Evolutionary conservation across 2,888 invertebrate species (phyloP).

Genomic region (Deilephila porcellus): DNA sequence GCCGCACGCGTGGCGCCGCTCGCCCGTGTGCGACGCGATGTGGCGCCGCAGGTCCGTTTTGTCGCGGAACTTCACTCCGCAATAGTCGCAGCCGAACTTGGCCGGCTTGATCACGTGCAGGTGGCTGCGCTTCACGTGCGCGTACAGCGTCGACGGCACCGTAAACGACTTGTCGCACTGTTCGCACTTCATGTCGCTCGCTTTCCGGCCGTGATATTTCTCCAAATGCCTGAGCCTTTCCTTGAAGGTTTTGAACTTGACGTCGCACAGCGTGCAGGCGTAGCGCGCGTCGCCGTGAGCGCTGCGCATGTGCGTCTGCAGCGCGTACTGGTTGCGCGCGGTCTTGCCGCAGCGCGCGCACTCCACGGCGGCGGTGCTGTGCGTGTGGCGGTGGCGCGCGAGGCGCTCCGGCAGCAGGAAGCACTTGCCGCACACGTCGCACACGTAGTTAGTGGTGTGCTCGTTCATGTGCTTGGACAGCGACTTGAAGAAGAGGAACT

Average conservation of each 20-base stretch:
- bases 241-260: slow-evolving; percentile 36
- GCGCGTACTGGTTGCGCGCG: slow-evolving; percentile 36
- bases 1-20: too few relatives aligned
- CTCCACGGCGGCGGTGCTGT: too few relatives aligned
- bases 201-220: slow-evolving; percentile 40
- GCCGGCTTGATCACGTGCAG: slow-evolving; percentile 34
- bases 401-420: slow-evolving; percentile 63
- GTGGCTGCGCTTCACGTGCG: slow-evolving; percentile 42
- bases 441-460: slow-evolving; percentile 65
- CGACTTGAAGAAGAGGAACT: slow-evolving; percentile 55
- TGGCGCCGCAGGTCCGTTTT: slow-evolving; percentile 43
- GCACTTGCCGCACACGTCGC: slow-evolving; percentile 66
- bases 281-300: slow-evolving; percentile 54
- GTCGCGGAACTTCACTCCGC: slow-evolving; percentile 39
- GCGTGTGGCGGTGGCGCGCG: slow-evolving; percentile 36
- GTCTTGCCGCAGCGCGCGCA: slow-evolving; percentile 39
- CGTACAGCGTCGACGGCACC: slow-evolving; percentile 36
- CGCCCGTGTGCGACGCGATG: slow-evolving; percentile 19
- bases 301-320: slow-evolving; percentile 50
- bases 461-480: slow-evolving; percentile 63
- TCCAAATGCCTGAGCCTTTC: slow-evolving; percentile 41
- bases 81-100: slow-evolving; percentile 37
- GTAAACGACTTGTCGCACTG: slow-evolving; percentile 43
- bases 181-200: slow-evolving; percentile 42
- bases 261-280: slow-evolving; percentile 44